Conservation (phyloP, 2,113 vertebrate species). For the Cynocephalus volans region DNA sequence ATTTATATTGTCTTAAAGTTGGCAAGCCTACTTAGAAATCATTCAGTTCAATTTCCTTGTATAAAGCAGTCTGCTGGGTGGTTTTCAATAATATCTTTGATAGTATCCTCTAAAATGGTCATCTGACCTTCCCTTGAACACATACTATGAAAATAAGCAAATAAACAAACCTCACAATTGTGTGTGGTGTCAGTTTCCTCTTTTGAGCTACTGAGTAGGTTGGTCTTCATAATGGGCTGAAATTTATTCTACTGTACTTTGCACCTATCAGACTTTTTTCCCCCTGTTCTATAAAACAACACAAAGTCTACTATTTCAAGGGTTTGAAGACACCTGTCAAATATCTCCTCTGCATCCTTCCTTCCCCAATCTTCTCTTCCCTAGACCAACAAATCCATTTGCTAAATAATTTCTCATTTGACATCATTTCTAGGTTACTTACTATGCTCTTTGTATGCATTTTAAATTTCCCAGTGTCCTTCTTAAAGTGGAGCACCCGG, state of each 20-base stretch:
- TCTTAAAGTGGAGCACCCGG: neutral
- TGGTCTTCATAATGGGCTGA: neutral
- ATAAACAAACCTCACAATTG: neutral
- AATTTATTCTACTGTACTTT: neutral
- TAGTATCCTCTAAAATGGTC: slow-evolving; percentile 17
- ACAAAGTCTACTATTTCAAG: neutral
- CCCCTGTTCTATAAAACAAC: neutral
- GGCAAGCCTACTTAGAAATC: neutral
- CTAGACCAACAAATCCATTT: neutral
- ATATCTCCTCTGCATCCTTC: neutral
- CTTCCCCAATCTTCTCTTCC: neutral
- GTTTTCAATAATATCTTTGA: slow-evolving; percentile 41
- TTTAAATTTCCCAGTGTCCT: neutral
- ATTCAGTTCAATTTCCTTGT: slow-evolving; percentile 15
- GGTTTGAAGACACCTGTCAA: neutral
- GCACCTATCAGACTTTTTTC: neutral
- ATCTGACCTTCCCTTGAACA: neutral
- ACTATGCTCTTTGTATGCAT: neutral
- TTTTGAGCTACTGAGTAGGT: neutral
- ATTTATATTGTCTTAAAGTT: neutral
- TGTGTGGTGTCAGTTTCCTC: neutral
- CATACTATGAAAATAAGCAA: neutral
- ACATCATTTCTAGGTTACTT: neutral
- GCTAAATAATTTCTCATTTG: neutral
- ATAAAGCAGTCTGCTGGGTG: neutral